These are phyloP conservation scores for Pterocles orientalis DNA, from an alignment of 2,113 vertebrate species.

Conservation along the genomic window DNA sequence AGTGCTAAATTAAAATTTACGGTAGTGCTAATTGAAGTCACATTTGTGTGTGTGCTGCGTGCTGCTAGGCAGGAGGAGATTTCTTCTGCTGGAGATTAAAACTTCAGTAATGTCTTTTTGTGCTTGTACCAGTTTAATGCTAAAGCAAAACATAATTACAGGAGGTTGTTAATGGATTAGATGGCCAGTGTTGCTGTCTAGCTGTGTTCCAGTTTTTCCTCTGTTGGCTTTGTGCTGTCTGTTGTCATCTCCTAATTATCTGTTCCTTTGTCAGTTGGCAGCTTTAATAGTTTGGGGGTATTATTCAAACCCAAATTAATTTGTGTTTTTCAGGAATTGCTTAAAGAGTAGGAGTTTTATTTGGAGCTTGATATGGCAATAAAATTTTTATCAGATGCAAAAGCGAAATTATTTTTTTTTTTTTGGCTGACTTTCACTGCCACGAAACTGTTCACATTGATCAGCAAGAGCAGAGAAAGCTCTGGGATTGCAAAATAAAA, in stretches of 20 bases:
- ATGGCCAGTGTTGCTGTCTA: conserved; percentile 33
- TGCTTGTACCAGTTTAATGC: conserved; percentile 46
- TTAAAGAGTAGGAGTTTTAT: conserved; percentile 53
- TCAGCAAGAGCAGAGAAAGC: background rate
- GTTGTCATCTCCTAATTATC: conserved; percentile 63
- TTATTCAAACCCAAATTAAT: conserved; percentile 67
- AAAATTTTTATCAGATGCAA: conserved; percentile 57
- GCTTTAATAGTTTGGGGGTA: conserved; percentile 43
- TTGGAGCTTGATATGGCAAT: conserved; percentile 46
- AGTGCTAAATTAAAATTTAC: conserved; percentile 66
- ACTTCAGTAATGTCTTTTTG: conserved; percentile 59
- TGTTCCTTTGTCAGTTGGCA: conserved; percentile 54
- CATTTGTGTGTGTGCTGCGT: conserved; percentile 22
- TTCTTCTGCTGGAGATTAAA: conserved; percentile 53
- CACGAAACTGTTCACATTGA: background rate
- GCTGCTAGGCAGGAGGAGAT: conserved; percentile 51
- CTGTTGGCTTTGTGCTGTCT: conserved; percentile 24
- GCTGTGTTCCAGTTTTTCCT: conserved; percentile 41
- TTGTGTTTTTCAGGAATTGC: conserved; percentile 54
- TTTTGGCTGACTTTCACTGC: background rate
- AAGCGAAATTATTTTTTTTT: background rate
- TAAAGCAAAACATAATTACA: conserved; percentile 55
- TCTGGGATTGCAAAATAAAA: background rate
- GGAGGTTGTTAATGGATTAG: conserved; percentile 52
- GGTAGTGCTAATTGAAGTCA: conserved; percentile 45